Evolutionary conservation across 2,797 vertebrate species (phyloP), one percentile per base, ranked within the genome.

Genomic region (Megalops cyprinoides): DNA sequence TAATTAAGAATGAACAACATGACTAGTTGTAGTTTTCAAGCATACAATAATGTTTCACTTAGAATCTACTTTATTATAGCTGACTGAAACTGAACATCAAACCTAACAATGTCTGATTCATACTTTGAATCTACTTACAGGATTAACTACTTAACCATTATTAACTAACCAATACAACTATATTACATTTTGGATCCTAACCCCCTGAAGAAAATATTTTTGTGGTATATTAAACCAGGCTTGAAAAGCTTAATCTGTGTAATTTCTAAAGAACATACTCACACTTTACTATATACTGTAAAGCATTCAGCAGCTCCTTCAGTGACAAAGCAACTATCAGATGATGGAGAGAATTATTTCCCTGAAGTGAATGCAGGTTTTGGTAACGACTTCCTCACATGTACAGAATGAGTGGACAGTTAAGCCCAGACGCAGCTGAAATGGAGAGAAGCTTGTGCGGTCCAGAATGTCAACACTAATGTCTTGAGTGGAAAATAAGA

Each of bases 401-500:
- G 10, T n/a, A 25, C 56, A 58, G 53, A 44, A 44, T 25, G 5
- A 44, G 18, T 49, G 25, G 53, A 77, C 39, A 58, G 23, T 71
- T 55, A 44, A 73, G 25, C 39, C 25, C 34, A 71, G 39, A 58
- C 12, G 42, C 49, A 6, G 23, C 14, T 53, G 34, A 42, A 39
- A 48, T 23, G 31, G 51, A 53, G 12, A 58, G 10, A 65, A 49
- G 74, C 28, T 14, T n/a, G 28, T 48, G 44, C 39, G 81, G 23
- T 4, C 20, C n/a, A 42, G 67, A 60, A 23, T 28, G n/a, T 75
- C 74, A 80, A 79, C 44, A 69, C 23, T 58, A 42, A 49, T 51
- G 42, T 77, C 31, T 60, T 74, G n/a, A 65, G 44, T 49, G 23
- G 2, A 60, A 82, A 74, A 42, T n/a, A 49, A 9, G 28, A 28